These are phyloP conservation scores for Hylaeus volcanicus DNA, from an alignment of 1,140 invertebrate genomes.

Conservation along the genomic window DNA sequence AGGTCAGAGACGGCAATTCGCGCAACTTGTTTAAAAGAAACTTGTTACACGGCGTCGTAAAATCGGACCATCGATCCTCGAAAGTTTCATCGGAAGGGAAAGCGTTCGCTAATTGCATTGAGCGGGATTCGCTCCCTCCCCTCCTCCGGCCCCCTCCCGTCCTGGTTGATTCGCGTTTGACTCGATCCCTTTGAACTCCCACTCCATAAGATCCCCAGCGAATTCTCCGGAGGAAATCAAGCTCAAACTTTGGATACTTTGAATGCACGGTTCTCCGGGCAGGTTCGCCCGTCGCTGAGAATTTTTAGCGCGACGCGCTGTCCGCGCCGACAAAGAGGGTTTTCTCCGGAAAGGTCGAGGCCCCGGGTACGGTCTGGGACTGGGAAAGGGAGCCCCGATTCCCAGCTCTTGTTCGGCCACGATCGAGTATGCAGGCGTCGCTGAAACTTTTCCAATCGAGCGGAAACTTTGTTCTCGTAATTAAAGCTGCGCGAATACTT, in stretches of 20 bases:
- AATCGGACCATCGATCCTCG: constrained; percentile 1
- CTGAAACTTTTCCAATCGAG: constrained; percentile 79
- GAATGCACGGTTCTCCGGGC: neutral
- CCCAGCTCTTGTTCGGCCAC: constrained; percentile 20
- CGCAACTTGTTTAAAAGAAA: neutral
- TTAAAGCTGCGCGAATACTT: constrained; percentile 80
- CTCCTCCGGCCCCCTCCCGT: neutral
- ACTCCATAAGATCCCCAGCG: neutral
- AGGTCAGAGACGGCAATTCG: neutral
- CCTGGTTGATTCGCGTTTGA: neutral
- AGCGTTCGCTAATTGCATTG: constrained; percentile 30
- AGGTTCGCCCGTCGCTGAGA: constrained; percentile 5
- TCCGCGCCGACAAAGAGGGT: constrained; percentile 9
- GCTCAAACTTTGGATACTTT: constrained; percentile 33
- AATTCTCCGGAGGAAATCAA: constrained; percentile 21
- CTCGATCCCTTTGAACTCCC: constrained; percentile 1
- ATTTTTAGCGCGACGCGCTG: constrained; percentile 34
- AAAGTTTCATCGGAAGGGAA: neutral
- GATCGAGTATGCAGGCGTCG: constrained; percentile 77
- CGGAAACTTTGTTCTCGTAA: constrained; percentile 79
- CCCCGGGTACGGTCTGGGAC: neutral
- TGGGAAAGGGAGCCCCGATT: neutral
- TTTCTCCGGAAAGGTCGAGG: neutral
- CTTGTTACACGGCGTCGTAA: neutral
- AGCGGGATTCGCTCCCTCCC: neutral